Evolutionary conservation across 2,113 vertebrate species (phyloP), one percentile per base, ranked within the genome.

Genomic region (Sprattus sprattus): DNA sequence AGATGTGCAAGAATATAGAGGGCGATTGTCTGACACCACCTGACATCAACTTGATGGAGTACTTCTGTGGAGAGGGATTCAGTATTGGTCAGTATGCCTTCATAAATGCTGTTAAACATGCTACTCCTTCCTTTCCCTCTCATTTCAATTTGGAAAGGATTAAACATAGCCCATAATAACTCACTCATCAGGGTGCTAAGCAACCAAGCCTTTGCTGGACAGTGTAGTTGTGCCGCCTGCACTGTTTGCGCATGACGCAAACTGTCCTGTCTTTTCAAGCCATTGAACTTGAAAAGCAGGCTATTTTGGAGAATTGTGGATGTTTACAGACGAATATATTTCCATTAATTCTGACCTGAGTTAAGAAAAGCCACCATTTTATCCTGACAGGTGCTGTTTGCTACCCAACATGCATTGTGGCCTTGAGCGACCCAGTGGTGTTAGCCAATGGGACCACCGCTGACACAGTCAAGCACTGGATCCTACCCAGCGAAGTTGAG

Each of bases 381-480:
- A 54, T 88, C 54, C 87, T 45, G 25, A 2, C 92, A 99, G 98
- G 98, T 91, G 95, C 96, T 85, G 91, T 95, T 85, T 99, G 98
- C 50, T 86, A 89, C 50, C 96, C 96, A 18, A 95, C 94, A n/a
- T 99, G 98, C 85, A 0, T 96, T 45, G 92, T 96, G 81, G 94
- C 95, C 85, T 95, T 97, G 71, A 96, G 92, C 6, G 98, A 99
- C 84, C 96, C 97, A 0, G 98, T 97, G 83, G 91, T 96, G 10
- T 93, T 99, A 87, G 95, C 97, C 0, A 93, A 91, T 86, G 96
- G 95, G 0, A 82, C 97, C 44, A 97, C 96, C 82, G 92, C 94
- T 20, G 96, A 97, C 82, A 95, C 95, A 0, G 90, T 99, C 92
- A 95, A 96, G 84, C 96, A 99, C 93, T 96, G 96, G 94, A 95